A percentile compares a stretch with the other conserved stretches of the same genome.
phyloP scores from a whole-genome alignment of 2,113 vertebrate species.

The Micronycteris hirsuta region DNA sequence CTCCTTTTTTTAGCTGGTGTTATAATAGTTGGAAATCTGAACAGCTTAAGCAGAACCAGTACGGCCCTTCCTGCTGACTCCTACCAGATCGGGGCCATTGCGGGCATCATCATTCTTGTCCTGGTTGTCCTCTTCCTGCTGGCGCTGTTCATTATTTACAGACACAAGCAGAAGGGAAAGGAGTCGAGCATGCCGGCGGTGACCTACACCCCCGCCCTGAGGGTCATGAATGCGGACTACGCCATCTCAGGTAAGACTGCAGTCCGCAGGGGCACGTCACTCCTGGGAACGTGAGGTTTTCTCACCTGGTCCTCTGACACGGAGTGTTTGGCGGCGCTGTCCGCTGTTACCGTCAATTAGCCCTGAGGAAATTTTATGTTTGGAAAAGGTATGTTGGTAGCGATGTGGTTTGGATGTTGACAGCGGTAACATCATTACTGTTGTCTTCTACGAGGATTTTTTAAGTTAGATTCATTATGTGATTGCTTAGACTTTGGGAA shows the following conservation, averaged over 20 bases:
- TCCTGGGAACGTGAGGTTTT: background rate
- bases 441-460: background rate
- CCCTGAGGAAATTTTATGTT: background rate
- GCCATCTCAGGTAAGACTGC: conserved; percentile 81
- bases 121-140: conserved; percentile 92
- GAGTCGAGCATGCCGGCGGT: conserved; percentile 91
- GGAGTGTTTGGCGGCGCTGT: background rate
- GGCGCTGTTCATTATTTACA: conserved; percentile 92
- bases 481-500: background rate
- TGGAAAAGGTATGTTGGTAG: background rate
- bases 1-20: conserved; percentile 84
- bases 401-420: background rate
- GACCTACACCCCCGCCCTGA: conserved; percentile 92
- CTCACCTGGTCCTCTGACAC: background rate
- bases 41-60: conserved; percentile 92
- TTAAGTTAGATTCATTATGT: background rate
- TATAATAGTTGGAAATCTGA: conserved; percentile 91
- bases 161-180: conserved; percentile 95
- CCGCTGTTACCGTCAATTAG: rapidly evolving
- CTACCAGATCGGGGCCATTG: conserved; percentile 94
- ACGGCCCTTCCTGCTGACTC: conserved; percentile 90
- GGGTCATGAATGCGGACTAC: conserved; percentile 89
- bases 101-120: conserved; percentile 92
- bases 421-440: background rate
- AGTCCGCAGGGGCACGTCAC: rapidly evolving